Conservation (phyloP, 2,113 vertebrate species). For the Anguilla rostrata region DNA sequence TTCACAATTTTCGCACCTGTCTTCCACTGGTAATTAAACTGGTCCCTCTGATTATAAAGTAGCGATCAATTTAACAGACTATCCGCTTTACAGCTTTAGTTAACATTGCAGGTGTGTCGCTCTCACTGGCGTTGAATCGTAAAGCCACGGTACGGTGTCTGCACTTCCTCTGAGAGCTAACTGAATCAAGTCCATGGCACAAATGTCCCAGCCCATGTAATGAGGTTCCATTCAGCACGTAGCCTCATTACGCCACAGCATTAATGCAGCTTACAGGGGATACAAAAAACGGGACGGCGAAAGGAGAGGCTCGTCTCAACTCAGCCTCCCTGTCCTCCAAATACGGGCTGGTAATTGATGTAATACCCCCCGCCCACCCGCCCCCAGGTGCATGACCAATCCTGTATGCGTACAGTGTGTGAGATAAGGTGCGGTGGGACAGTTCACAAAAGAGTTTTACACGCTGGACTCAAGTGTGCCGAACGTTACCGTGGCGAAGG, state of each 20-base stretch:
- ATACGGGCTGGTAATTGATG: background rate
- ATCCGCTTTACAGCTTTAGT: background rate
- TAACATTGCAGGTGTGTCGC: background rate
- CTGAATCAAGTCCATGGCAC: slow-evolving; percentile 12
- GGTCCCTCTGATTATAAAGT: slow-evolving; percentile 1
- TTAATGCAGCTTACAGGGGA: background rate
- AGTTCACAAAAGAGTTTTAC: background rate
- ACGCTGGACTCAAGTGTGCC: background rate
- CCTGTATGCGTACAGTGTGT: background rate
- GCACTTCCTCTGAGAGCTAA: slow-evolving; percentile 11
- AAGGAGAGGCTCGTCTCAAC: background rate
- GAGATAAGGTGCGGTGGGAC: background rate
- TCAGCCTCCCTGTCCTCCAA: background rate
- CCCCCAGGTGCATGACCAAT: background rate
- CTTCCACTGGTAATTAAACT: background rate
- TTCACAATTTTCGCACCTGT: background rate
- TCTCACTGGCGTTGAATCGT: background rate
- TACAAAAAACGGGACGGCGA: background rate
- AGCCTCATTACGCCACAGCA: background rate
- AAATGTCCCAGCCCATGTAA: slow-evolving; percentile 13
- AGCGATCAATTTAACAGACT: slow-evolving; percentile 1
- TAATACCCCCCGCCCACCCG: background rate
- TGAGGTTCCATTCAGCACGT: slow-evolving; percentile 5
- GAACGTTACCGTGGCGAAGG: background rate
- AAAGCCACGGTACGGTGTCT: background rate